phyloP scores from a whole-genome alignment of 2,113 vertebrate genomes.

The Stictonetta naevosa region DNA sequence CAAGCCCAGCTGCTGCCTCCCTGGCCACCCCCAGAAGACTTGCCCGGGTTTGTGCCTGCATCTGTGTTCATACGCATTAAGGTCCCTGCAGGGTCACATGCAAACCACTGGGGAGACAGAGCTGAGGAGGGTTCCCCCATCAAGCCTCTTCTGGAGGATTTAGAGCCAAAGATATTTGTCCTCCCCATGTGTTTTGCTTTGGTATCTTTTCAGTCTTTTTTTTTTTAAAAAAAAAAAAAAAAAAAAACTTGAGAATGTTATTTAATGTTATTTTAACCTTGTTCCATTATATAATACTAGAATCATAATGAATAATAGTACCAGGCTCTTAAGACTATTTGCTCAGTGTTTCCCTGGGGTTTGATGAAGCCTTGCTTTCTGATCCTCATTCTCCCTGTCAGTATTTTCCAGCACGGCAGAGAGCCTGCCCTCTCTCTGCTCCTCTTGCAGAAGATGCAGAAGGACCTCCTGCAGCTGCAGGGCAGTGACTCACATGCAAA shows the following conservation, averaged over 20 bases:
- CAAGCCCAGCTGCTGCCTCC: neutral
- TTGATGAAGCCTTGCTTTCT: neutral
- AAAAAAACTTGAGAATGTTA: conserved; percentile 18
- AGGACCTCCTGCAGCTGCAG: neutral
- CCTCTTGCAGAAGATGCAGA: neutral
- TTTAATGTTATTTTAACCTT: conserved; percentile 66
- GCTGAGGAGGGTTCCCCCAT: conserved; percentile 6
- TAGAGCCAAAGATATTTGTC: conserved; percentile 22
- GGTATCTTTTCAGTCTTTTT: neutral
- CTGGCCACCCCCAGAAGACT: neutral
- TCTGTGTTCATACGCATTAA: neutral
- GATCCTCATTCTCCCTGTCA: neutral
- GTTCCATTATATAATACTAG: conserved; percentile 19
- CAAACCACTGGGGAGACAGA: neutral
- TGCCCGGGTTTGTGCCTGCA: rapidly evolving
- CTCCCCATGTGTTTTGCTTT: conserved; percentile 30
- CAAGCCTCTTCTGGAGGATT: neutral
- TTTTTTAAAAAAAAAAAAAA: too few species aligned
- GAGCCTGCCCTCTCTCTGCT: neutral
- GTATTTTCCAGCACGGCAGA: neutral
- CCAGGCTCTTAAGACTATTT: conserved; percentile 24
- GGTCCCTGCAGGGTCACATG: neutral
- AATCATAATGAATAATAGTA: conserved; percentile 39
- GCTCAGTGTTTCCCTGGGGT: conserved; percentile 41
- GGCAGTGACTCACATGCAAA: rapidly evolving